Percentiles rank a stretch among this genome's conserved stretches.
Evolutionary conservation across 2,113 vertebrate genomes (phyloP).

Genomic region (rat (Rattus norvegicus)): DNA sequence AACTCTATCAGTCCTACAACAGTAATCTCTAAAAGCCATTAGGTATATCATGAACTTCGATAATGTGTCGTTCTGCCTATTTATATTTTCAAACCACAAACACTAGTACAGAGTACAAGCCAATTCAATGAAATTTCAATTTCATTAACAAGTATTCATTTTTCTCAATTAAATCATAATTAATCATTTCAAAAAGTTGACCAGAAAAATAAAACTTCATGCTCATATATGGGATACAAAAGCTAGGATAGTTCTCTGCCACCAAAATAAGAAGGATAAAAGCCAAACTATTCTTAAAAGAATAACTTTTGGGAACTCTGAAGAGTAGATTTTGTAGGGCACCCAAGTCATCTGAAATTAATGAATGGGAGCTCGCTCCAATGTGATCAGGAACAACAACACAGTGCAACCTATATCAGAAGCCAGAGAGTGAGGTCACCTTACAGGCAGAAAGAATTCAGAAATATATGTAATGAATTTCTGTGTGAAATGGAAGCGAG

Average conservation of each 20-base stretch:
- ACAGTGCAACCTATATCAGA: neutral
- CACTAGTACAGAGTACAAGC: neutral
- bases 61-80: neutral
- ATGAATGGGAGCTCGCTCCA: neutral
- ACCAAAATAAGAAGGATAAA: neutral
- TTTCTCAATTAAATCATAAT: neutral
- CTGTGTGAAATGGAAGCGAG: neutral
- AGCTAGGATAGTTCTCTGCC: neutral
- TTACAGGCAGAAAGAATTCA: neutral
- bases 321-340: neutral
- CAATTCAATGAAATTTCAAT: neutral
- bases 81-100: neutral
- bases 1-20: neutral
- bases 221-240: neutral
- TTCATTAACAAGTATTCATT: neutral
- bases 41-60: neutral
- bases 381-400: neutral
- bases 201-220: neutral
- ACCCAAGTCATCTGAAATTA: neutral
- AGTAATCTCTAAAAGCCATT: neutral
- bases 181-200: neutral
- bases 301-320: neutral
- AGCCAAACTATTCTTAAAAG: neutral
- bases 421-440: fast-evolving
- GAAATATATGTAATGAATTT: neutral